Percentiles rank a stretch among this genome's conserved stretches.
Conservation (phyloP, 37 sponge, comb jelly and placozoan genomes). For the Hexactinellida sp. region DNA sequence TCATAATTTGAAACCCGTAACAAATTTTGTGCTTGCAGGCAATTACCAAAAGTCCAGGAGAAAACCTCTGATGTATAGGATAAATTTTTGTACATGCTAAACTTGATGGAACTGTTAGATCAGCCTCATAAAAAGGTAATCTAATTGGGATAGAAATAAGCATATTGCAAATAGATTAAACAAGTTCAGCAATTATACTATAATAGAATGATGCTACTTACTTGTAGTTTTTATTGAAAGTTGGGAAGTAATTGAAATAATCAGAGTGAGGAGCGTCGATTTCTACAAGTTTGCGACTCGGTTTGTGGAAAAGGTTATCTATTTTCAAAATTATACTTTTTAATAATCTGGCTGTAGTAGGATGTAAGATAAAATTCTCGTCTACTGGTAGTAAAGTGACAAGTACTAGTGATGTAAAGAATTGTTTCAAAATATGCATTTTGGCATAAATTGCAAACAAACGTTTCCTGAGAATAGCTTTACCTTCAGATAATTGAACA, state of each 20-base stretch:
- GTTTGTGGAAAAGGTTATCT: background rate
- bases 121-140: too few species aligned
- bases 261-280: background rate
- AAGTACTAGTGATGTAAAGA: background rate
- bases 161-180: too few species aligned
- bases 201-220: too few species aligned
- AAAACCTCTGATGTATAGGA: too few species aligned
- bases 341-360: background rate
- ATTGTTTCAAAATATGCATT: background rate
- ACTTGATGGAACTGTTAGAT: too few species aligned
- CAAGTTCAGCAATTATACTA: too few species aligned
- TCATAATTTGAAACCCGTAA: too few species aligned
- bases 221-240: background rate
- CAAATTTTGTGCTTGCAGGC: too few species aligned
- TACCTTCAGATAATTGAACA: background rate
- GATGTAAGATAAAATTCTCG: background rate
- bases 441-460: background rate
- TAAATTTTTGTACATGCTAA: too few species aligned
- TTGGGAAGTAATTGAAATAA: background rate
- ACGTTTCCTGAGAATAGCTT: background rate
- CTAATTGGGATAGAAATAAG: too few species aligned
- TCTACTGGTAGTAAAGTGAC: background rate
- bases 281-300: background rate
- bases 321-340: background rate
- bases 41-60: too few species aligned